These are phyloP conservation scores for Limanda limanda DNA, from an alignment of 2,113 vertebrate genomes.

Conservation along the genomic window DNA sequence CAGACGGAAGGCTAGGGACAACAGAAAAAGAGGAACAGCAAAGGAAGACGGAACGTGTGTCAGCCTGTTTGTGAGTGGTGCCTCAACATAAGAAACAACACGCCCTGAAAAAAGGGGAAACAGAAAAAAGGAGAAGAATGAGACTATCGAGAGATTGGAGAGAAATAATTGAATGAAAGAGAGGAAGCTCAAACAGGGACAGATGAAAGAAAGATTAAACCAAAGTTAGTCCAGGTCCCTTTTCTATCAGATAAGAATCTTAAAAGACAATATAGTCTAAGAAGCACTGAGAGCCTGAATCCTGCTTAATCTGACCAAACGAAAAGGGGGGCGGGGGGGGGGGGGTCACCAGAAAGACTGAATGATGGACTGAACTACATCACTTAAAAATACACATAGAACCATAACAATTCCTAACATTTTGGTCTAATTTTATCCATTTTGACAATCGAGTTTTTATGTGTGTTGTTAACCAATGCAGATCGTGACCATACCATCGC, in stretches of 20 bases:
- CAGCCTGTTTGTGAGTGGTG: constrained; percentile 40
- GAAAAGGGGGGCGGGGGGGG: no score
- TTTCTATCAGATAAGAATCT: constrained; percentile 31
- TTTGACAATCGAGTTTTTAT: no score
- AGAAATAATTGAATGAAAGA: constrained; percentile 45
- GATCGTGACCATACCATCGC: no score
- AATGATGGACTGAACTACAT: neutral
- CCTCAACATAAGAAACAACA: constrained; percentile 16
- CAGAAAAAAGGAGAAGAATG: constrained; percentile 7
- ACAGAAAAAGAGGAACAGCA: neutral
- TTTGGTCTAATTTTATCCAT: no score
- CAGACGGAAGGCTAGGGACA: neutral
- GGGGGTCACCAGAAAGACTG: neutral
- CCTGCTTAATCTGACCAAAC: constrained; percentile 29
- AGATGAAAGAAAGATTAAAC: constrained; percentile 54
- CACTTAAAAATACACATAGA: no score
- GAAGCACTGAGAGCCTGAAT: constrained; percentile 25
- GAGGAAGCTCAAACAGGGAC: constrained; percentile 48
- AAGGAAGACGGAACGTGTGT: constrained; percentile 40
- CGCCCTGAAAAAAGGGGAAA: neutral
- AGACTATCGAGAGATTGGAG: constrained; percentile 36
- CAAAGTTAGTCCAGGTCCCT: constrained; percentile 19
- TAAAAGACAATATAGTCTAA: constrained; percentile 34
- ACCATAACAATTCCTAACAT: no score
- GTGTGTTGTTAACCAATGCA: no score